A percentile compares a stretch with the other conserved stretches of the same genome.
phyloP scores from a whole-genome alignment of 2,113 vertebrate genomes.

The Chaenogobius annularis region DNA sequence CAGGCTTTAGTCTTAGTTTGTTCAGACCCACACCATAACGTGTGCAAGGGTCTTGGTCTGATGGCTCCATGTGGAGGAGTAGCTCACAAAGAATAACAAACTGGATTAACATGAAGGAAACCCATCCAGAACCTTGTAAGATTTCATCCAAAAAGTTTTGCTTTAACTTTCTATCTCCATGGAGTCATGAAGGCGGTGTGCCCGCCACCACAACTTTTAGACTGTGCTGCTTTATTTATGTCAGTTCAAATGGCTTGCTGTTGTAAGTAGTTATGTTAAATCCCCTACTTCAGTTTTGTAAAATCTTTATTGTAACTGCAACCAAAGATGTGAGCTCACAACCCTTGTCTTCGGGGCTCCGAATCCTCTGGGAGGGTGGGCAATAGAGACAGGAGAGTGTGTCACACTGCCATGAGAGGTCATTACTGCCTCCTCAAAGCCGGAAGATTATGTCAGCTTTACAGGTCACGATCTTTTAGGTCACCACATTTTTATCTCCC shows the following conservation, averaged over 20 bases:
- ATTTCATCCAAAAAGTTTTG: too few relatives aligned
- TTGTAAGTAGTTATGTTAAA: background rate
- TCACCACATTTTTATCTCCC: slow-evolving; percentile 49
- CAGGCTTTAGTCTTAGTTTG: background rate
- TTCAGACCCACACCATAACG: background rate
- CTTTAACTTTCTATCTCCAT: too few relatives aligned
- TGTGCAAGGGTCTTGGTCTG: background rate
- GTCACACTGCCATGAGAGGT: slow-evolving; percentile 62
- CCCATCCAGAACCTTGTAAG: background rate
- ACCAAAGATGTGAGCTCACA: slow-evolving; percentile 27
- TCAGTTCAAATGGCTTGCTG: too few relatives aligned
- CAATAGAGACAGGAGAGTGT: slow-evolving; percentile 71
- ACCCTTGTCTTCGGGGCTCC: slow-evolving; percentile 36
- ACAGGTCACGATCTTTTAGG: slow-evolving; percentile 69
- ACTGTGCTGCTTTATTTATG: too few relatives aligned
- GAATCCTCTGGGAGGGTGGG: slow-evolving; percentile 71
- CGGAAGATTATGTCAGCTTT: slow-evolving; percentile 71
- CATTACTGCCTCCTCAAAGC: slow-evolving; percentile 70
- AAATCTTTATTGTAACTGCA: slow-evolving; percentile 19
- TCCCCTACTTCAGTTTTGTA: background rate
- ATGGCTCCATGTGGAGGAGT: background rate
- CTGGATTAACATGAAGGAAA: background rate
- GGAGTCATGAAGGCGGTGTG: too few relatives aligned
- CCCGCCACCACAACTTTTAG: too few relatives aligned
- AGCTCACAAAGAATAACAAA: background rate